Evolutionary conservation across 2,888 invertebrate species (phyloP).

Genomic region (Pollenia griseotomentosa): DNA sequence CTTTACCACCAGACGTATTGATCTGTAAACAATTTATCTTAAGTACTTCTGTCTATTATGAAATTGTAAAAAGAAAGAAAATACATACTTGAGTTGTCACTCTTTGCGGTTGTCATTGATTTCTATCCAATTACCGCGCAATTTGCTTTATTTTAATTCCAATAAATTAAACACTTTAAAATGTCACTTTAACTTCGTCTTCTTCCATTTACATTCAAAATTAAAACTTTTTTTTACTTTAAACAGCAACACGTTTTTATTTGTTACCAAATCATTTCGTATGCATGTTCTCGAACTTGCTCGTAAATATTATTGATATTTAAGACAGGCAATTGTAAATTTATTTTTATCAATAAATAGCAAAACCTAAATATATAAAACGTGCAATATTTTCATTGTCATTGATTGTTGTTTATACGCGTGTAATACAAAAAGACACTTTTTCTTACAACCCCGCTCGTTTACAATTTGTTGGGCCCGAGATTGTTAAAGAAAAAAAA

Average conservation of each 20-base stretch:
- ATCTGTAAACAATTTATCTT: no score
- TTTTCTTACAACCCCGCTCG: not conserved
- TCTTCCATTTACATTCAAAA: not conserved
- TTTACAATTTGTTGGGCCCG: slow-evolving; percentile 2
- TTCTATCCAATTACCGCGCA: no score
- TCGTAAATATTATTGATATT: slow-evolving; percentile 30
- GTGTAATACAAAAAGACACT: slow-evolving; percentile 24
- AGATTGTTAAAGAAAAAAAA: not conserved
- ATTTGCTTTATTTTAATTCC: not conserved
- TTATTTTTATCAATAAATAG: slow-evolving; percentile 55
- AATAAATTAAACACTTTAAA: slow-evolving; percentile 8
- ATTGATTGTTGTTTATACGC: not conserved
- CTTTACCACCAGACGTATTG: no score
- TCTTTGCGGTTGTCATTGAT: no score
- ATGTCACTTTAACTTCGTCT: not conserved
- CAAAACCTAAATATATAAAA: slow-evolving; percentile 1
- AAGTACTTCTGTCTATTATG: no score
- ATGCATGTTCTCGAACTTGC: not conserved
- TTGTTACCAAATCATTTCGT: slow-evolving; percentile 19
- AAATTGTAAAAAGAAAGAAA: no score
- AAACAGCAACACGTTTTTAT: slow-evolving; percentile 10
- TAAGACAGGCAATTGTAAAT: slow-evolving; percentile 48
- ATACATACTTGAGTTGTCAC: no score
- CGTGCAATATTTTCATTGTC: slow-evolving; percentile 26
- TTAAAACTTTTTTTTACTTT: not conserved